A percentile compares a stretch with the other conserved stretches of the same genome.
Evolutionary conservation across 2,113 vertebrate genomes (phyloP).

Genomic region (Bagarius yarrelli): DNA sequence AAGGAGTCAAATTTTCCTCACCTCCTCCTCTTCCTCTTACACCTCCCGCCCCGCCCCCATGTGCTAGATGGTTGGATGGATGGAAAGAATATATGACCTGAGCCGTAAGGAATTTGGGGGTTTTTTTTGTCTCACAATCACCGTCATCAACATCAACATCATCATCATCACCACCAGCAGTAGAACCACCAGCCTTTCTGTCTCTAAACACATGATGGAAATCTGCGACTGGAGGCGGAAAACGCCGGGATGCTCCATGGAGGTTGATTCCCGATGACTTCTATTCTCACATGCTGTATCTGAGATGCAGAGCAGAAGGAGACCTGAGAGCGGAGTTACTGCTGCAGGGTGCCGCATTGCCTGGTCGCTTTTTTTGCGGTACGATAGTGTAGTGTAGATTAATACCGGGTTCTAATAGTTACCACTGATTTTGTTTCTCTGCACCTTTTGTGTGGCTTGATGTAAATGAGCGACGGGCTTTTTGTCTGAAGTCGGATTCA

Average conservation of each 20-base stretch:
- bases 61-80: conserved; percentile 27
- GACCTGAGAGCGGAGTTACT: conserved; percentile 69
- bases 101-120: conserved; percentile 24
- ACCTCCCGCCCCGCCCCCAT: conserved; percentile 14
- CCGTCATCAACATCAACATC: neutral
- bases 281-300: conserved; percentile 40
- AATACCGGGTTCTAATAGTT: conserved; percentile 47
- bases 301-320: conserved; percentile 62
- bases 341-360: conserved; percentile 85
- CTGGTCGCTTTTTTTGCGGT: conserved; percentile 57
- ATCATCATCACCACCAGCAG: neutral
- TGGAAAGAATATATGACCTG: conserved; percentile 52
- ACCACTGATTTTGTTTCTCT: conserved; percentile 53
- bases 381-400: conserved; percentile 63
- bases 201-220: conserved; percentile 38
- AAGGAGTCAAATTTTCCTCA: conserved; percentile 34
- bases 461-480: conserved; percentile 59
- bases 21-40: conserved; percentile 40
- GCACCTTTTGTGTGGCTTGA: conserved; percentile 48
- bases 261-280: conserved; percentile 25
- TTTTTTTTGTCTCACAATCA: conserved; percentile 56
- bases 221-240: conserved; percentile 32
- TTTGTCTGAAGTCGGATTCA: conserved; percentile 19
- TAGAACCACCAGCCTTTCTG: conserved; percentile 15
- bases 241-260: conserved; percentile 43